Base-by-base conservation (phyloP, 2,888 invertebrate species). In the Acanthacorydalis orientalis region DNA sequence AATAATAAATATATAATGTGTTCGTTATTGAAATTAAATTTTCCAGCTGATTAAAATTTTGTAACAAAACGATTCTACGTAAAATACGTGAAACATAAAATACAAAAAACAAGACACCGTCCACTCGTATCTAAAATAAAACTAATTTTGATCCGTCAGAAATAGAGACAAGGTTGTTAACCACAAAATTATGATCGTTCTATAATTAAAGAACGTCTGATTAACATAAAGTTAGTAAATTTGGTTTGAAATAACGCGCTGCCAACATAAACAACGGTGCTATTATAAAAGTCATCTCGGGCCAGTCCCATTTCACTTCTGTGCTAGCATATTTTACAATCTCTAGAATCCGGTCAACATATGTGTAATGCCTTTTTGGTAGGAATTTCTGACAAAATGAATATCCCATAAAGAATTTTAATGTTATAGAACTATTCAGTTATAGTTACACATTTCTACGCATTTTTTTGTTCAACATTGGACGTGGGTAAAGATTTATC, bases 321-420 rank as follows among this genome's bases (percentile, higher is more conserved):
- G 42, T 42, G 42, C 42, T 42, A 23, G 23, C 42, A 42, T 42
- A 42, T 42, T 42, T 42, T 42, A 42, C 42, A 42, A 14, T 23
- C 42, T 12, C 9, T 15, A 16, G 12, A 16, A 38, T 1, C 39
- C 39, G 39, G 12, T 38, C 14, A 38, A 38, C 39, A 38, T 38
- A 8, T 38, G 39, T 38, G 12, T 15, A 38, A 15, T 12, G 39
- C 8, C 16, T 38, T 38, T 37, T 38, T 38, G 11, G 39, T 38
- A 38, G 12, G 39, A 38, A 38, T 38, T 38, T 38, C 39, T 38
- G 39, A 9, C 39, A 38, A 15, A 38, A 12, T 38, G 14, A 38
- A 15, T 38, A 16, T 16, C 39, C 12, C 39, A 38, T 38, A 38
- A 38, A 38, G 39, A 38, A 38, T 38, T 38, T 38, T 38, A 38